Base-by-base conservation (phyloP, 2,113 vertebrate species). In the Oxygymnocypris stewartii region DNA sequence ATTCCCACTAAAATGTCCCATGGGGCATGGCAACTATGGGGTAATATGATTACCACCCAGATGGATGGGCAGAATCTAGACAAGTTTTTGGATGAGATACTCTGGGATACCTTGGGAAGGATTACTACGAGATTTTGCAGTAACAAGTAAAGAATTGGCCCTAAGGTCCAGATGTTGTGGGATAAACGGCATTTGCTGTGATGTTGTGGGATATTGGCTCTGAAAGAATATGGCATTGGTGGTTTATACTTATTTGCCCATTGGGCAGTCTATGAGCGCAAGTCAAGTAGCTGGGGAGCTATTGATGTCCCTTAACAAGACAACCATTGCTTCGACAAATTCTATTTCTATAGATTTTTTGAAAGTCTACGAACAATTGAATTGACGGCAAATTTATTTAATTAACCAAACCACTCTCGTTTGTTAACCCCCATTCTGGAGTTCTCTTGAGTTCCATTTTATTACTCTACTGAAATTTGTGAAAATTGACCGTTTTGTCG, bases 1-100 rank as follows among this genome's bases (percentile, higher is more conserved):
- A 82, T 93, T 93, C 88, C 82, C 88, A 31, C 79, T 89, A 91
- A 93, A 82, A 87, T 67, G 84, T 92, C 94, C 91, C 90, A 3
- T 10, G 91, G 92, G 94, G 93, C 88, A 86, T 79, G 84, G 79
- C 88, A 88, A 91, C 90, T 87, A 90, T 6, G 35, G 85, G 87
- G 87, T 95, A 95, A 95, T 92, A 67, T 92, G 92, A 94, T 95
- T 94, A 93, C 82, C 87, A 88, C 85, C 88, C 84, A 89, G 89
- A 91, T 88, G 83, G 89, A 92, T 90, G 83, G 88, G 51, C 28
- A 73, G 86, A 61, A 65, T 87, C 44, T 14, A 84, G 63, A 77
- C 67, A 20, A 84, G 25, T 87, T 89, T 91, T 84, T 90, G 61
- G 76, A 76, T 74, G 37, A 79, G 6, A 71, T 73, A 47, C 59